These are phyloP conservation scores for Coendou prehensilis DNA, from an alignment of 2,797 vertebrate genomes.

Conservation along the genomic window DNA sequence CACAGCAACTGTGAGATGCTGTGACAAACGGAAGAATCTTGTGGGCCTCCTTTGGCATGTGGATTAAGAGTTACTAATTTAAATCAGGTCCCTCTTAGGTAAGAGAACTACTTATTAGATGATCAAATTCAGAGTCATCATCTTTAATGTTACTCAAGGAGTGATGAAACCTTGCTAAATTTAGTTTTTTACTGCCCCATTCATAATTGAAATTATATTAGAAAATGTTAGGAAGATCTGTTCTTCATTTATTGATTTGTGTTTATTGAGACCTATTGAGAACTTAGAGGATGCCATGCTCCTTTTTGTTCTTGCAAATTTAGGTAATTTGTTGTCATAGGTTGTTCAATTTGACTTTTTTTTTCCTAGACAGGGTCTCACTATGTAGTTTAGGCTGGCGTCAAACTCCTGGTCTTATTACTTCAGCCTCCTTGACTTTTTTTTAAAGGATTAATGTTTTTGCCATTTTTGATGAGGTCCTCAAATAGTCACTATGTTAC, in stretches of 20 bases:
- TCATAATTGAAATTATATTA: slow-evolving; percentile 46
- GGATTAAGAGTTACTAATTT: slow-evolving; percentile 39
- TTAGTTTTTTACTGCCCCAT: slow-evolving; percentile 26
- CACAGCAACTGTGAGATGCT: background rate
- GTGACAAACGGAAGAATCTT: background rate
- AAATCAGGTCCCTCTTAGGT: slow-evolving; percentile 38
- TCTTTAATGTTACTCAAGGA: background rate
- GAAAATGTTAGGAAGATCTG: slow-evolving; percentile 19
- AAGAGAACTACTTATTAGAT: slow-evolving; percentile 37
- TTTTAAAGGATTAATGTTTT: background rate
- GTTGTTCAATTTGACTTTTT: background rate
- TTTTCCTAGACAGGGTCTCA: background rate
- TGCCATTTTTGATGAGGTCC: background rate
- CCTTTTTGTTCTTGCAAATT: slow-evolving; percentile 6
- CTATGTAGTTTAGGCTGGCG: background rate
- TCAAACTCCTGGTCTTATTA: background rate
- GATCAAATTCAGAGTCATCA: slow-evolving; percentile 55
- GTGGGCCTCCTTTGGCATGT: background rate
- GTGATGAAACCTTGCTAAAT: slow-evolving; percentile 11
- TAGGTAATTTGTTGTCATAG: background rate
- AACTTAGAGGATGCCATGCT: background rate
- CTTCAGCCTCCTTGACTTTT: background rate
- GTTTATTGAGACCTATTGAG: background rate
- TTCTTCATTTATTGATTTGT: background rate
- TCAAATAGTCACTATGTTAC: background rate